These are phyloP conservation scores for Blennius ocellaris DNA, from an alignment of 2,113 vertebrate species.

Conservation along the genomic window DNA sequence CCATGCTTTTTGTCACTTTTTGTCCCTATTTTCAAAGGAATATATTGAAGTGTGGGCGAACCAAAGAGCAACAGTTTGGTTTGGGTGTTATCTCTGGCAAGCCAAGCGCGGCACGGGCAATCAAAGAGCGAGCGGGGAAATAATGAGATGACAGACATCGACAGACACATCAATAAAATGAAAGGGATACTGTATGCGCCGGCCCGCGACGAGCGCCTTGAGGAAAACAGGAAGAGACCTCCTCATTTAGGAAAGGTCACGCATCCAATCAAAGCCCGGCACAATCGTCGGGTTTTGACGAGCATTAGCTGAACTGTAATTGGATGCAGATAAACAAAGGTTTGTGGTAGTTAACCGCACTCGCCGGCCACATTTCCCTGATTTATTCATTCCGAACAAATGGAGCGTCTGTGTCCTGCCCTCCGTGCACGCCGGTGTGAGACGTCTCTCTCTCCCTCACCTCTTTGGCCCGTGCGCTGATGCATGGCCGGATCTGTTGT, in stretches of 20 bases:
- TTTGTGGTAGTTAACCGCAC: too few species aligned
- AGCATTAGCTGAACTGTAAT: constrained; percentile 47
- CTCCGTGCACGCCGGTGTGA: too few species aligned
- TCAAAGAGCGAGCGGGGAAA: constrained; percentile 61
- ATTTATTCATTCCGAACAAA: too few species aligned
- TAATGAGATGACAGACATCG: constrained; percentile 74
- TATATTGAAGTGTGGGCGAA: constrained; percentile 70
- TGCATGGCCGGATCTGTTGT: too few species aligned
- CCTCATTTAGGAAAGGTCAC: constrained; percentile 53
- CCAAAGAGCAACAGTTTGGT: constrained; percentile 12
- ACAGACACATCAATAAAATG: constrained; percentile 75
- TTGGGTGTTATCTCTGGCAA: too few species aligned
- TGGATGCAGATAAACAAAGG: constrained; percentile 21
- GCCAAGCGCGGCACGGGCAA: too few species aligned
- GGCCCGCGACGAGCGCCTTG: constrained; percentile 1
- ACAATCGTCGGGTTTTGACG: constrained; percentile 40
- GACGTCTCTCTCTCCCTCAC: too few species aligned
- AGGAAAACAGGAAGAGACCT: constrained; percentile 48
- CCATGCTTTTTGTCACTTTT: constrained; percentile 58
- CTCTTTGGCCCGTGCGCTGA: too few species aligned
- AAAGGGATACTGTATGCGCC: constrained; percentile 50
- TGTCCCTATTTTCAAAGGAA: constrained; percentile 64
- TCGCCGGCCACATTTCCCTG: too few species aligned
- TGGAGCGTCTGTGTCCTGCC: too few species aligned
- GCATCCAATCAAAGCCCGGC: constrained; percentile 49